Conservation (phyloP, 2,888 invertebrate species). For the Nomada ruficornis region DNA sequence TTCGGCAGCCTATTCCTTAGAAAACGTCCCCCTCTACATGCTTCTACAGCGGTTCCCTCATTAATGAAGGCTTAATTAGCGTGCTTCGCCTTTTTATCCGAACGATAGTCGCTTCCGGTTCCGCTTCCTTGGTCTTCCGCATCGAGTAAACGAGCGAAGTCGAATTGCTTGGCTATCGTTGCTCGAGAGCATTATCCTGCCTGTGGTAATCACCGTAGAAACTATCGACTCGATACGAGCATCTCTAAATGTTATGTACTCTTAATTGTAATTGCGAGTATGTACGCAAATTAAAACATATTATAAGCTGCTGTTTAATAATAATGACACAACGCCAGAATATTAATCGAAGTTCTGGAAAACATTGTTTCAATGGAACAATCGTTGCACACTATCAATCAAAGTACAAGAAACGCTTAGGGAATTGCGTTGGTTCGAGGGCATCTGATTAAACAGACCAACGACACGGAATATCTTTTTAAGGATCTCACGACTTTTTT, state of each 20-base stretch:
- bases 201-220: slow-evolving; percentile 34
- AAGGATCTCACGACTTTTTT: neutral
- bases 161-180: slow-evolving; percentile 49
- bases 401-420: neutral
- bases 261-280: neutral
- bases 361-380: neutral
- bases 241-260: slow-evolving; percentile 1
- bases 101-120: slow-evolving; percentile 77
- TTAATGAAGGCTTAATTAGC: slow-evolving; percentile 69
- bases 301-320: neutral
- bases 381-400: neutral
- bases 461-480: neutral
- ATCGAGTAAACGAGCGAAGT: slow-evolving; percentile 57
- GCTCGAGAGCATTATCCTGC: slow-evolving; percentile 45
- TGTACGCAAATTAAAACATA: neutral
- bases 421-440: neutral
- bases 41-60: slow-evolving; percentile 57
- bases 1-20: slow-evolving; percentile 40
- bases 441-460: neutral
- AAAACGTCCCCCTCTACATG: slow-evolving; percentile 48
- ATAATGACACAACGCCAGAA: too few relatives aligned
- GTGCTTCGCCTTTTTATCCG: slow-evolving; percentile 69
- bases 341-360: neutral
- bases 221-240: slow-evolving; percentile 38
- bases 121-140: slow-evolving; percentile 69